Conservation (phyloP, 1,140 invertebrate genomes). For the Thrips palmi region DNA sequence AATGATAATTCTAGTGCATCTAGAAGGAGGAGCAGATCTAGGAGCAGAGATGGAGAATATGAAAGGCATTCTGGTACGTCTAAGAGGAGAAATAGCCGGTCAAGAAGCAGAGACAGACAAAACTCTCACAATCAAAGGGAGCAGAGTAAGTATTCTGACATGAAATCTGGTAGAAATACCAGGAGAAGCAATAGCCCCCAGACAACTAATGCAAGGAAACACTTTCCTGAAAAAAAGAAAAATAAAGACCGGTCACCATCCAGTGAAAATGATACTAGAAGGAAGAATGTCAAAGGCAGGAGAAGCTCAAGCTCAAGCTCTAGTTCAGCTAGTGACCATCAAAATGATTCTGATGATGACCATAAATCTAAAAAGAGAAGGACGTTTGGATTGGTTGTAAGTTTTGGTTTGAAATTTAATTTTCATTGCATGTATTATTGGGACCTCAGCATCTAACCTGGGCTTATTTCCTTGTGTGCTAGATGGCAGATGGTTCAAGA, state of each 20-base stretch:
- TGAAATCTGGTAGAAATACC: conserved; percentile 1
- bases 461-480: no score
- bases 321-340: not conserved
- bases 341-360: conserved; percentile 3
- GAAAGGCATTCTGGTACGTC: not conserved
- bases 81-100: not conserved
- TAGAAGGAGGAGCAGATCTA: not conserved
- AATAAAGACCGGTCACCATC: not conserved
- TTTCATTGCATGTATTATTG: conserved; percentile 1
- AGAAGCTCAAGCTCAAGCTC: not conserved
- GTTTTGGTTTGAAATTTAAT: conserved; percentile 2
- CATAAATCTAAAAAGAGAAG: conserved; percentile 2
- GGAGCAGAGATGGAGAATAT: not conserved
- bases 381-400: conserved; percentile 13
- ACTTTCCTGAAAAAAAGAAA: not conserved
- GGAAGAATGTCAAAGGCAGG: conserved; percentile 10
- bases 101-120: not conserved
- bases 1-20: not conserved
- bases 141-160: not conserved
- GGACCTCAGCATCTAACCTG: no score
- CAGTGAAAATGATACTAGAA: conserved; percentile 7
- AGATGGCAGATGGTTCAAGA: not conserved
- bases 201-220: not conserved
- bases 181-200: not conserved
- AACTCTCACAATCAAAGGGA: not conserved